Percentiles rank a stretch among this genome's conserved stretches.
These are phyloP conservation scores for Amphiprion percula DNA, from an alignment of 2,113 vertebrate species.

Conservation along the genomic window DNA sequence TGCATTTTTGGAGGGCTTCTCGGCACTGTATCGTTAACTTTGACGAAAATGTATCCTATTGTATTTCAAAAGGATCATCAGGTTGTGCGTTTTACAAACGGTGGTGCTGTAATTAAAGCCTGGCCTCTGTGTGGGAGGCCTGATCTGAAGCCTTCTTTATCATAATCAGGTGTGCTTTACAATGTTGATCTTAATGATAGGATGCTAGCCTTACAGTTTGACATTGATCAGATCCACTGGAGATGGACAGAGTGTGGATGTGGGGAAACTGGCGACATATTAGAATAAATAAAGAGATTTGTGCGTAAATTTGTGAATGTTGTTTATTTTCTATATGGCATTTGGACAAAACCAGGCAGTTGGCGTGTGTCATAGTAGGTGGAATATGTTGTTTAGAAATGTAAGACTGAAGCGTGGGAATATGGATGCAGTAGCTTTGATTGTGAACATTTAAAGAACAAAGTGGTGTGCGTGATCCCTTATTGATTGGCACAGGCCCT, in stretches of 20 bases:
- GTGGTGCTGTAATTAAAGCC: constrained; percentile 52
- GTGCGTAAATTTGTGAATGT: constrained; percentile 1
- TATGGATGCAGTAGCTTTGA: neutral
- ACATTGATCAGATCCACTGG: neutral
- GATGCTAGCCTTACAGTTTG: constrained; percentile 15
- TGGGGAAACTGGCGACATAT: neutral
- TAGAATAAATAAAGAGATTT: neutral
- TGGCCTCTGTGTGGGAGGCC: constrained; percentile 71
- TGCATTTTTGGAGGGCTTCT: neutral
- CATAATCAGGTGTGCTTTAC: constrained; percentile 52
- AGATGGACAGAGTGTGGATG: neutral
- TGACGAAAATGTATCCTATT: constrained; percentile 13
- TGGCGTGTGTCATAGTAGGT: neutral
- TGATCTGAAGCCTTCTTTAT: constrained; percentile 49
- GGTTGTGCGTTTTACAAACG: constrained; percentile 41
- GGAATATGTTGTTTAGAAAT: neutral
- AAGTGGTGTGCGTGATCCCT: constrained; percentile 21
- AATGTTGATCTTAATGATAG: constrained; percentile 27
- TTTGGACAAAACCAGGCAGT: neutral
- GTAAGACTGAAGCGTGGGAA: neutral
- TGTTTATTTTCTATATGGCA: neutral
- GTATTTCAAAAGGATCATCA: constrained; percentile 48
- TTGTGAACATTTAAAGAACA: constrained; percentile 15
- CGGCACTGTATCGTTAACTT: constrained; percentile 26
- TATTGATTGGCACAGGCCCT: constrained; percentile 48